These are phyloP conservation scores for Baronia brevicornis DNA, from an alignment of 2,888 invertebrate genomes.

Conservation along the genomic window DNA sequence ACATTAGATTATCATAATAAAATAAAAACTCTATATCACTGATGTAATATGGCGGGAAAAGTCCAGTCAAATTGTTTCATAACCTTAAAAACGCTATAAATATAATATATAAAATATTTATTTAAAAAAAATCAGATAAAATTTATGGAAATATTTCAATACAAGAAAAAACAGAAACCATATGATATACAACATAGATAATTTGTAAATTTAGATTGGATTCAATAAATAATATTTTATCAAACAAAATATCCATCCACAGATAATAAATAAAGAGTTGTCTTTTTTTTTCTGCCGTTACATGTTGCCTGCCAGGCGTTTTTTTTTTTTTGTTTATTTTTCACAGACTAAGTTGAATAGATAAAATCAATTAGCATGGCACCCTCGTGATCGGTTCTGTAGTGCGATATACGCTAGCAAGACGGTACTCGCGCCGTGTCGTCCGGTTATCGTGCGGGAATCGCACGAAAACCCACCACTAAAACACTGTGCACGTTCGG, in stretches of 20 bases:
- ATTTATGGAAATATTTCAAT: conserved; percentile 8
- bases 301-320: background rate
- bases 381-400: conserved; percentile 40
- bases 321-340: too few relatives aligned
- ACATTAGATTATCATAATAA: too few relatives aligned
- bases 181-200: conserved; percentile 4
- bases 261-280: conserved; percentile 12
- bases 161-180: background rate
- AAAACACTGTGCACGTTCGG: conserved; percentile 21
- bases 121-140: conserved; percentile 1
- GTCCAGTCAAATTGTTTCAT: too few relatives aligned
- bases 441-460: conserved; percentile 40
- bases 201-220: conserved; percentile 13
- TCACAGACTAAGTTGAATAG: conserved; percentile 28
- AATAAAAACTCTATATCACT: too few relatives aligned
- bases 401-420: conserved; percentile 38
- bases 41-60: too few relatives aligned
- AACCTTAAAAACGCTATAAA: too few relatives aligned
- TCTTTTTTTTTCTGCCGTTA: conserved; percentile 7
- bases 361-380: conserved; percentile 60
- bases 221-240: conserved; percentile 11
- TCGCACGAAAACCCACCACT: conserved; percentile 29
- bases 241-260: conserved; percentile 5
- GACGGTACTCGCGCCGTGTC: conserved; percentile 41
- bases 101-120: background rate